Evolutionary conservation across 2,113 vertebrate species (phyloP), one percentile per base, ranked within the genome.

Genomic region (Tichodroma muraria): DNA sequence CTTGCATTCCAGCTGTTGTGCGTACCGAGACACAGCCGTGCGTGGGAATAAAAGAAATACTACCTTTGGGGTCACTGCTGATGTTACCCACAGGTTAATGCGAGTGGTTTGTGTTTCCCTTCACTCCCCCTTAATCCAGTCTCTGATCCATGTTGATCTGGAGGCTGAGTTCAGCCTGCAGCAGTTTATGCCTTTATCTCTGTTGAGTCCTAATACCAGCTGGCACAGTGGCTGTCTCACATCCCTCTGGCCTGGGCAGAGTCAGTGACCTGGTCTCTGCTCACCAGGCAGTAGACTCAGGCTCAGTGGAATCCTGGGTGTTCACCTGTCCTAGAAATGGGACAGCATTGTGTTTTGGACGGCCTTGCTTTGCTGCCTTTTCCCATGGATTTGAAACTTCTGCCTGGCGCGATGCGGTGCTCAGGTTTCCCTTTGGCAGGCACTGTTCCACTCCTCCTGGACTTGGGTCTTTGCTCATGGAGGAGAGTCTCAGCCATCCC

Each of bases 361-460:
- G 1, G 11, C 53, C 30, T 17, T 19, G 17, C 28, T 86, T 80
- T 4, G 0, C 66, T 72, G 84, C 16, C 61, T 66, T 89, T 82
- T 30, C 54, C 79, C 22, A 0, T 38, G 59, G 59, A 47, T 65
- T 21, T 72, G 6, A 73, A 72, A 12, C 33, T 1, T 2, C 22
- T 0, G 0, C 72, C 56, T 18, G 64, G 68, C 15, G 14, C 0
- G 0, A 23, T 12, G 47, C 0, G 1, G 3, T 40, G 80, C 68
- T 90, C 53, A 6, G 21, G 7, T 91, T 96, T 93, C 90, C 27
- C 27, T 93, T 87, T 65, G 54, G 49, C 64, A 76, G 25, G 31
- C 10, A 4, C 28, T 17, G 38, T 23, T 88, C 40, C 52, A 45
- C 54, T 88, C 54, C 60, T 83, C 15, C 56, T 79, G 2, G 3